Base-by-base conservation (phyloP, 2,113 vertebrate genomes). In the Mobula hypostoma region DNA sequence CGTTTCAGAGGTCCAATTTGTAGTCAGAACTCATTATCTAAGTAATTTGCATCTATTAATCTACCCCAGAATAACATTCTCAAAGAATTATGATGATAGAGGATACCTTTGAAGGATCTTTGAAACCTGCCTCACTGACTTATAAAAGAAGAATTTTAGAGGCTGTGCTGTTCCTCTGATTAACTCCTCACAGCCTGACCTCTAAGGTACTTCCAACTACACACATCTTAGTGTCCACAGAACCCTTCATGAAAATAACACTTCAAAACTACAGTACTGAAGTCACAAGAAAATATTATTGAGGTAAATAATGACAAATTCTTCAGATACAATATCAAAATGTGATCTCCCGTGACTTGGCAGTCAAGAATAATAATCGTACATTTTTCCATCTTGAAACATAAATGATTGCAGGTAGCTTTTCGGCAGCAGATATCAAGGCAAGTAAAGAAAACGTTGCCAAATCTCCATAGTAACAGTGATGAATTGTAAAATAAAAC, bases 381-480 rank as follows among this genome's bases (percentile, higher is more conserved):
- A n/a, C 66, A 48, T n/a, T 72, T 40, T 72, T 92, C 66, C 90
- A 92, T 40, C 17, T 68, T 72, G 90, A 92, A 92, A 92, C 68
- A 72, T 36, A 72, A 70, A 72, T 92, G 90, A 72, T 92, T 32
- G 32, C 90, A 72, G 90, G 36, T 72, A 72, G 68, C 32, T 24
- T 74, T 48, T 92, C 72, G 32, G 63, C 36, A 40, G 8, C 72
- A 72, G 63, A 19, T 48, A 92, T 19, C 72, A 72, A 92, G 36
- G 17, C 32, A 2, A 40, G 90, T 66, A 11, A 66, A 92, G 61
- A 63, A 17, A 79, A n/a, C 29, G 14, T 88, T 17, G 12, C 83
- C 29, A 29, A 92, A 92, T 92, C 90, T 40, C 90, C 90, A 92
- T 92, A 92, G 90, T 40, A 92, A 92, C 90, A 40, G 90, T 27